Evolutionary conservation across 2,888 invertebrate genomes (phyloP).

Genomic region (Thera obeliscata): DNA sequence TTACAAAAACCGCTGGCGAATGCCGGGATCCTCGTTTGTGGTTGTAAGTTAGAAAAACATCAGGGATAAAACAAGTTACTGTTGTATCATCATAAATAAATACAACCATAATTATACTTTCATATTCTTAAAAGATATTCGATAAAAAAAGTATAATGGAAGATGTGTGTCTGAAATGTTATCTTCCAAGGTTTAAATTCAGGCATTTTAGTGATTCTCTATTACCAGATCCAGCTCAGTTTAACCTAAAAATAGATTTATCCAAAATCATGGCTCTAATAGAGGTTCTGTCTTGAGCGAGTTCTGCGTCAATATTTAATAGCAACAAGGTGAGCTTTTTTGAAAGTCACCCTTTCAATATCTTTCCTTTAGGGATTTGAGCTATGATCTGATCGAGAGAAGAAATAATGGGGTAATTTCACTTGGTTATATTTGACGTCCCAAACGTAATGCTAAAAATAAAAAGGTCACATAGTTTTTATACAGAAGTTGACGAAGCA

Average conservation of each 20-base stretch:
- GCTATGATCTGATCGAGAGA: slow-evolving; percentile 26
- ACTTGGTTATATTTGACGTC: not conserved
- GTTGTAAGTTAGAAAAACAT: not conserved
- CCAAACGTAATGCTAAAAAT: not conserved
- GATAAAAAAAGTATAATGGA: too few relatives aligned
- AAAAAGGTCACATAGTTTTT: not conserved
- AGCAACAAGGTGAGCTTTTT: slow-evolving; percentile 35
- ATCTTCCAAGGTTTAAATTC: too few relatives aligned
- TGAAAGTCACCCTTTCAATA: slow-evolving; percentile 40
- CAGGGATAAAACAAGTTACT: too few relatives aligned
- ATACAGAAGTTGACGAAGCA: not conserved
- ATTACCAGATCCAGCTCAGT: not conserved
- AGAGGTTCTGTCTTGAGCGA: slow-evolving; percentile 25
- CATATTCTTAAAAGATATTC: too few relatives aligned
- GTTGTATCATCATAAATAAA: too few relatives aligned
- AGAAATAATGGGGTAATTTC: slow-evolving; percentile 18
- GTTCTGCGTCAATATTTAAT: slow-evolving; percentile 27
- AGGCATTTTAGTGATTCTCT: not conserved
- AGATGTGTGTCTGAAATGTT: too few relatives aligned
- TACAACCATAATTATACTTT: too few relatives aligned
- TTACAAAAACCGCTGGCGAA: not conserved
- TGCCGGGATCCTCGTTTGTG: not conserved
- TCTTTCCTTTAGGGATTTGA: slow-evolving; percentile 35
- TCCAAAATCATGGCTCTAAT: slow-evolving; percentile 4
- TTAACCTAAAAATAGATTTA: not conserved